Evolutionary conservation across 2,797 vertebrate genomes (phyloP).

Genomic region (Sebastes wilsoni): DNA sequence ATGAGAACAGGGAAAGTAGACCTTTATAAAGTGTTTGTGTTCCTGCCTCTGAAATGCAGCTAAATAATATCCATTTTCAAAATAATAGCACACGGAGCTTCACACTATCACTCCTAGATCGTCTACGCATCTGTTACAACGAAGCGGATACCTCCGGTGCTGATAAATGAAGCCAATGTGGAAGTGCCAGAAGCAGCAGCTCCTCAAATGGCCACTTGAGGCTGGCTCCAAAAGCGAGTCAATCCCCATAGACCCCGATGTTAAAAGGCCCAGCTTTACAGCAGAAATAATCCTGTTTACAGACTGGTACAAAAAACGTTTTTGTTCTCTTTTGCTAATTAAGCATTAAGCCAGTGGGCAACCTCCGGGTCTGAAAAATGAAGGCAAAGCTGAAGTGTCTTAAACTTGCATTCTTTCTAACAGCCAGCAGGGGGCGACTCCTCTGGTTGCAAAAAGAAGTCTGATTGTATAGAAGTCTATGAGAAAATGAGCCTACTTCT

Average conservation of each 20-base stretch:
- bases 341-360: too few relatives aligned
- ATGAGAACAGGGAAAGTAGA: not conserved
- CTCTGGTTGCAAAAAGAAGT: too few relatives aligned
- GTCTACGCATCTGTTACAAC: not conserved
- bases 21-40: not conserved
- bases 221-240: not conserved
- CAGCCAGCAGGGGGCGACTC: too few relatives aligned
- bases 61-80: not conserved
- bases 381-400: fast-evolving
- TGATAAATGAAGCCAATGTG: too few relatives aligned
- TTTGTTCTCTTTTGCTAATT: not conserved
- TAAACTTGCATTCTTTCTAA: too few relatives aligned
- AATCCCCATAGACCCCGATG: not conserved
- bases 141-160: too few relatives aligned
- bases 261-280: not conserved
- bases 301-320: not conserved
- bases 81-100: not conserved
- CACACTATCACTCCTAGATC: not conserved
- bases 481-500: too few relatives aligned
- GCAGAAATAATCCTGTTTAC: not conserved
- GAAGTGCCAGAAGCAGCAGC: too few relatives aligned
- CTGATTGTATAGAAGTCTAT: too few relatives aligned
- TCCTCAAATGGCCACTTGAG: too few relatives aligned
- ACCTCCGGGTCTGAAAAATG: too few relatives aligned
- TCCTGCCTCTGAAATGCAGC: not conserved